phyloP scores from a whole-genome alignment of 2,113 vertebrate genomes.

The Coturnix japonica region DNA sequence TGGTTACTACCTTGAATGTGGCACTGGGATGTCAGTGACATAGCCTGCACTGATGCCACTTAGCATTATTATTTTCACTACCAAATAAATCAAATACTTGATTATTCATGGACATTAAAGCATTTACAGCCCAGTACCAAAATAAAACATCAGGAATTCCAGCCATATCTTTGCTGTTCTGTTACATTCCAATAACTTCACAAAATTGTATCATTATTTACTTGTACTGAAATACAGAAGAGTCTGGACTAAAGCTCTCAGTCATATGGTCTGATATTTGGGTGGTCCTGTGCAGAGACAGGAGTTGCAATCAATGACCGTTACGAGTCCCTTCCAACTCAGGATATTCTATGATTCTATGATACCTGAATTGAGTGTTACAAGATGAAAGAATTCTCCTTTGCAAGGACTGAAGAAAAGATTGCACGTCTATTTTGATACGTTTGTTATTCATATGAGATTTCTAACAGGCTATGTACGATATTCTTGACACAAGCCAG shows the following conservation, averaged over 20 bases:
- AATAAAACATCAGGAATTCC: background rate
- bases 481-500: background rate
- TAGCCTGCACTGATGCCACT: background rate
- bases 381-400: background rate
- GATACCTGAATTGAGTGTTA: background rate
- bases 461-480: background rate
- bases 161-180: background rate
- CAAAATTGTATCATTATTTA: background rate
- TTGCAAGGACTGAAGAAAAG: background rate
- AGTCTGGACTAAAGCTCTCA: no score
- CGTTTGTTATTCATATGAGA: slow-evolving; percentile 31
- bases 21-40: background rate
- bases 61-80: background rate
- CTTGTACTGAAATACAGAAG: background rate
- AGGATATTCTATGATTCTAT: no score
- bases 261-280: no score
- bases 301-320: no score
- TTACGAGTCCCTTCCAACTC: no score
- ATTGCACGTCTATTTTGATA: background rate
- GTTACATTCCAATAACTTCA: background rate
- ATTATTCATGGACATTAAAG: background rate
- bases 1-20: background rate
- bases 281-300: no score
- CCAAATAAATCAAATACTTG: background rate
- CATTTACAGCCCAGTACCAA: background rate